Evolutionary conservation across 2,888 invertebrate genomes (phyloP).

Genomic region (Eupeodes latifasciatus): DNA sequence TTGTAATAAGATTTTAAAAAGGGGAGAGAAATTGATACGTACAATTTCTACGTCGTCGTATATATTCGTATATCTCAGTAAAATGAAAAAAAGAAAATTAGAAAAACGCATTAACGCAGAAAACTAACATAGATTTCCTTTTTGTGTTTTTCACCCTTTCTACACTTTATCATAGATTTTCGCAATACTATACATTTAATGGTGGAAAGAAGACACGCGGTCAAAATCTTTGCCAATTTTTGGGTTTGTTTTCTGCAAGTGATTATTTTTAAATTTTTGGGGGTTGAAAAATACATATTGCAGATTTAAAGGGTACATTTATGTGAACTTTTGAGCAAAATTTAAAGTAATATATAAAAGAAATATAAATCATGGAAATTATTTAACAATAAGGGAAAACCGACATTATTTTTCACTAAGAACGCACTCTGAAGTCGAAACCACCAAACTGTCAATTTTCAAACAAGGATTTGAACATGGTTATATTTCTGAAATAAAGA

Average conservation of each 20-base stretch:
- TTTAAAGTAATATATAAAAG: too few relatives aligned
- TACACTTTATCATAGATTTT: neutral
- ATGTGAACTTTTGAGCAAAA: too few relatives aligned
- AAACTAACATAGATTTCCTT: conserved; percentile 70
- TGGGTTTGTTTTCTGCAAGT: neutral
- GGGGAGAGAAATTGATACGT: neutral
- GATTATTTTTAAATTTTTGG: neutral
- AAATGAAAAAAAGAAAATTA: conserved; percentile 46
- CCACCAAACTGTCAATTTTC: too few relatives aligned
- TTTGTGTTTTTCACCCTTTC: conserved; percentile 68
- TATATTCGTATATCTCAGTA: neutral
- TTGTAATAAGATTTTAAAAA: neutral
- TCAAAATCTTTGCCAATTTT: conserved; percentile 18
- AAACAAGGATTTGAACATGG: too few relatives aligned
- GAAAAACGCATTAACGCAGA: conserved; percentile 73
- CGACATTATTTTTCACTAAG: too few relatives aligned
- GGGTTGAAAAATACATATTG: neutral
- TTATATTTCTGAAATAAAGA: too few relatives aligned
- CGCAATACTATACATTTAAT: too few relatives aligned
- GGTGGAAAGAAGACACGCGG: conserved; percentile 11
- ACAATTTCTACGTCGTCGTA: neutral
- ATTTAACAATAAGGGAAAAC: too few relatives aligned
- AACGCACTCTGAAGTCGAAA: too few relatives aligned
- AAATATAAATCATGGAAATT: too few relatives aligned
- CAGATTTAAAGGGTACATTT: too few relatives aligned